Evolutionary conservation across 1,140 invertebrate genomes (phyloP).

Genomic region (Pentalonia nigronervosa): DNA sequence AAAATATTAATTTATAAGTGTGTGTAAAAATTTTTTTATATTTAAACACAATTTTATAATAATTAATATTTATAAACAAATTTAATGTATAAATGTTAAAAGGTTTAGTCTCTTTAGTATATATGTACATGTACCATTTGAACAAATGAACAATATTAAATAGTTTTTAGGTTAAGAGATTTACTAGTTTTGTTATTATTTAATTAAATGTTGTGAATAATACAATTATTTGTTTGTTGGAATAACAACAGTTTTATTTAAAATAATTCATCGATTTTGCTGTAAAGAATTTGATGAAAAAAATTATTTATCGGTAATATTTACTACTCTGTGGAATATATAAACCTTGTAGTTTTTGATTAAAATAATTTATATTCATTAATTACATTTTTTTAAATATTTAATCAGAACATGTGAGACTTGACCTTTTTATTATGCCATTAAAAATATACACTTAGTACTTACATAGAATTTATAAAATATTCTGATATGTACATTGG

Average conservation of each 20-base stretch:
- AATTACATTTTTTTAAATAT: neutral
- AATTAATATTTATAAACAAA: conserved; percentile 21
- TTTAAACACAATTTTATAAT: conserved; percentile 37
- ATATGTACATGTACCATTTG: neutral
- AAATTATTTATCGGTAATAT: neutral
- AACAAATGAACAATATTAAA: conserved; percentile 26
- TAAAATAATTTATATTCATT: neutral
- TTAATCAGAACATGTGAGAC: neutral
- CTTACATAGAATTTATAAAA: conserved; percentile 39
- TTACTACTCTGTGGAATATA: neutral
- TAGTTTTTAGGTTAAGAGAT: neutral
- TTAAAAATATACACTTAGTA: conserved; percentile 23
- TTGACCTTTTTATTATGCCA: conserved; percentile 14
- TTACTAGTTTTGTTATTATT: conserved; percentile 9
- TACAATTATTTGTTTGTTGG: neutral
- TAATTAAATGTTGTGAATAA: neutral
- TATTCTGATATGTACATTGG: conserved; percentile 43
- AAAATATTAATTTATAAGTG: neutral
- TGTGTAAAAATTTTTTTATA: conserved; percentile 3
- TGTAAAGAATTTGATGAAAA: neutral
- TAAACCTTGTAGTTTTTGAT: neutral
- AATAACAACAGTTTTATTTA: no score
- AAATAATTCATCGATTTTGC: neutral
- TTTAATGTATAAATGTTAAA: neutral
- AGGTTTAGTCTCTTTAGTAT: conserved; percentile 7